Conservation (phyloP, 2,797 vertebrate species). For the Gephyroberyx darwinii region DNA sequence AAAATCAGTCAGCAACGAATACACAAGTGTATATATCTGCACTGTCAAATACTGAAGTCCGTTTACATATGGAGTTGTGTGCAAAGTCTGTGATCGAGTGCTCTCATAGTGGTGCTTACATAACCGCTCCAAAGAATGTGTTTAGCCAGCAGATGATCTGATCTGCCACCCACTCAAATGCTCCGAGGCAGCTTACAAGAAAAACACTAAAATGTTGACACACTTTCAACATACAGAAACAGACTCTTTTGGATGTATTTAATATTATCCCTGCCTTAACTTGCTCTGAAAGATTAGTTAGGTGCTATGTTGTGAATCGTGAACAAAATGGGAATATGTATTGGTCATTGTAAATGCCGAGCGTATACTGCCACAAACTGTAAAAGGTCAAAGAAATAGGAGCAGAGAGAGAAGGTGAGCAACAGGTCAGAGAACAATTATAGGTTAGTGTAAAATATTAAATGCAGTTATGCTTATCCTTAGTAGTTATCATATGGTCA, state of each 20-base stretch:
- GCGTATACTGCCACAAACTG: not conserved
- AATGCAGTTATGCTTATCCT: slow-evolving; percentile 32
- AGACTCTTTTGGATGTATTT: slow-evolving; percentile 48
- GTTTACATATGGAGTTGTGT: slow-evolving; percentile 54
- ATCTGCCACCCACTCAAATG: slow-evolving; percentile 49
- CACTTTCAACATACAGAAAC: slow-evolving; percentile 23
- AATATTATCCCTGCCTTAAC: slow-evolving; percentile 51
- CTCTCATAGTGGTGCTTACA: slow-evolving; percentile 52
- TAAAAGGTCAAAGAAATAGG: slow-evolving; percentile 12
- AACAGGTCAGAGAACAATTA: slow-evolving; percentile 18
- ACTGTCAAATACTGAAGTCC: slow-evolving; percentile 37
- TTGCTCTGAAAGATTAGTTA: slow-evolving; percentile 16
- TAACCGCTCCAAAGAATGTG: slow-evolving; percentile 59
- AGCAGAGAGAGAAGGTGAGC: slow-evolving; percentile 3
- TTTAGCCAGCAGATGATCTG: slow-evolving; percentile 52
- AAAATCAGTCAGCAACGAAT: slow-evolving; percentile 31
- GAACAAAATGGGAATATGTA: slow-evolving; percentile 7
- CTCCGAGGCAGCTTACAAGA: slow-evolving; percentile 57
- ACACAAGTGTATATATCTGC: slow-evolving; percentile 38
- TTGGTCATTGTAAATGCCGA: not conserved
- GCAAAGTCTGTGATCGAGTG: slow-evolving; percentile 17
- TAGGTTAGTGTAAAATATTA: slow-evolving; percentile 33
- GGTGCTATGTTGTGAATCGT: slow-evolving; percentile 7
- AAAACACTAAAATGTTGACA: slow-evolving; percentile 30
- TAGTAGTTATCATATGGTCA: slow-evolving; percentile 22